A percentile compares a stretch with the other conserved stretches of the same genome.
Evolutionary conservation across 2,888 invertebrate species (phyloP).

Genomic region (Drosophila rubida): DNA sequence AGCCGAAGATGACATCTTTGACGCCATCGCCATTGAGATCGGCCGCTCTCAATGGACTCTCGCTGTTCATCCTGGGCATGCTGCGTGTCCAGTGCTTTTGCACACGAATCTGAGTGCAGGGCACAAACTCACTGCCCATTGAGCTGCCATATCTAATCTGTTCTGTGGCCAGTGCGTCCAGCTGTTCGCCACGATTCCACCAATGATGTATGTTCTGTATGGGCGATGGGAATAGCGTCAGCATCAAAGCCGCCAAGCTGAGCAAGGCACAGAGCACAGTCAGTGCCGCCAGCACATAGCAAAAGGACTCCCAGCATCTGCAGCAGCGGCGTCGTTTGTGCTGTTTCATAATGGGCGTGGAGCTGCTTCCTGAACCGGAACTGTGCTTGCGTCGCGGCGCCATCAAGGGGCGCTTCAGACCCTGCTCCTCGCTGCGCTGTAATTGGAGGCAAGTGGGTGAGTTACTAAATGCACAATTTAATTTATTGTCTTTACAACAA

Average conservation of each 20-base stretch:
- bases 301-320: slow-evolving; percentile 88
- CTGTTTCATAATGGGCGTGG: slow-evolving; percentile 86
- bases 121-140: slow-evolving; percentile 82
- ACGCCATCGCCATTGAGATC: slow-evolving; percentile 90
- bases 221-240: slow-evolving; percentile 88
- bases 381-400: slow-evolving; percentile 88
- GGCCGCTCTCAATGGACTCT: slow-evolving; percentile 89
- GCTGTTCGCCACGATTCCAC: slow-evolving; percentile 83
- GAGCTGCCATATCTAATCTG: slow-evolving; percentile 67
- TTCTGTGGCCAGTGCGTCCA: slow-evolving; percentile 21
- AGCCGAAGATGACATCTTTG: slow-evolving; percentile 91
- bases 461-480: too few species aligned
- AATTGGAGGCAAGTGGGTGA: slow-evolving; percentile 12
- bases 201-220: slow-evolving; percentile 87
- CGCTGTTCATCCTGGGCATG: slow-evolving; percentile 89
- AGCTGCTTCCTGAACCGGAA: slow-evolving; percentile 72
- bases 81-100: slow-evolving; percentile 88
- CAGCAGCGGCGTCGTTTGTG: slow-evolving; percentile 85
- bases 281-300: slow-evolving; percentile 88
- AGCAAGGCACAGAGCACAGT: slow-evolving; percentile 87
- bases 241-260: slow-evolving; percentile 87
- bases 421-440: slow-evolving; percentile 88
- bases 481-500: too few species aligned
- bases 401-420: slow-evolving; percentile 90
- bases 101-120: slow-evolving; percentile 84